Percentiles rank a stretch among this genome's conserved stretches.
phyloP scores from a whole-genome alignment of 1,140 invertebrate genomes.

The Diuraphis noxia region DNA sequence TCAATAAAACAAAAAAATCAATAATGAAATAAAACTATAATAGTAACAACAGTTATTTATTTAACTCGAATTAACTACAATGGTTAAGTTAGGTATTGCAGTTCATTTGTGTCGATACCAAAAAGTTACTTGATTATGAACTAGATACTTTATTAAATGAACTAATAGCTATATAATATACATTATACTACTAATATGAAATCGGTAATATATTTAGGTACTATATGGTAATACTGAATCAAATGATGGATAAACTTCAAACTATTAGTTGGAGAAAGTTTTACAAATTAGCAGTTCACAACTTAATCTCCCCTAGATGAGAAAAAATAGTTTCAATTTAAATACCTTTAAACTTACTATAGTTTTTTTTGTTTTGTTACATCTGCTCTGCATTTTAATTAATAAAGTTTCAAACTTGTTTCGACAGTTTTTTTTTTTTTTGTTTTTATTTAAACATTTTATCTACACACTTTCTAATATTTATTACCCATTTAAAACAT shows the following conservation, averaged over 20 bases:
- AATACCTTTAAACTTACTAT: background rate
- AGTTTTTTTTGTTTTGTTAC: background rate
- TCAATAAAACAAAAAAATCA: background rate
- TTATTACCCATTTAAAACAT: background rate
- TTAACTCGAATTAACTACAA: background rate
- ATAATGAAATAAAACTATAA: background rate
- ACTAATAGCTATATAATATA: background rate
- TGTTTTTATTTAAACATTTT: background rate
- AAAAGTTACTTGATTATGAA: background rate
- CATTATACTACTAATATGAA: background rate
- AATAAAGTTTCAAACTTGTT: slow-evolving; percentile 15
- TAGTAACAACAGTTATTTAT: background rate
- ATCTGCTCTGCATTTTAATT: slow-evolving; percentile 28
- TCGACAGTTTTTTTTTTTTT: slow-evolving; percentile 11
- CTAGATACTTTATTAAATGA: background rate
- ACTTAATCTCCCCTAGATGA: background rate
- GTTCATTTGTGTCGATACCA: background rate
- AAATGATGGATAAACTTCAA: slow-evolving; percentile 8
- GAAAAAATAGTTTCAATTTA: background rate
- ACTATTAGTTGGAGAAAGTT: background rate
- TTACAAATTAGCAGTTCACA: slow-evolving; percentile 31
- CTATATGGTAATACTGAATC: background rate
- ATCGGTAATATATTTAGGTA: background rate
- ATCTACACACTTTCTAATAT: background rate
- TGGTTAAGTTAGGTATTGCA: background rate